Evolutionary conservation across 2,113 vertebrate species (phyloP), one percentile per base, ranked within the genome.

Genomic region (Leucopsar rothschildi): DNA sequence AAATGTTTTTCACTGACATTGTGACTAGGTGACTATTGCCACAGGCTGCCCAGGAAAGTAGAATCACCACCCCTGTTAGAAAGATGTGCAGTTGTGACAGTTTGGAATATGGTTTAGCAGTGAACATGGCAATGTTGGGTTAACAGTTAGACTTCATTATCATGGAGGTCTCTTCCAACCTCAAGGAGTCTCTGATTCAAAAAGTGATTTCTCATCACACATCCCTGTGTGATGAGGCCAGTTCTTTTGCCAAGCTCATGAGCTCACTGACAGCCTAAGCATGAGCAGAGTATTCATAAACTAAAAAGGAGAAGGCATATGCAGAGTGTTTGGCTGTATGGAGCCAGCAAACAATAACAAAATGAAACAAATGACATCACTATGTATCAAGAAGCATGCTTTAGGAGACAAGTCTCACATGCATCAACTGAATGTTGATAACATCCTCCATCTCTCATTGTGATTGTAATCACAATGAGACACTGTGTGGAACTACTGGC

Each of bases 131-230:
- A 78, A 27, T n/a, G 19, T 7, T 79, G 47, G 20, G n/a, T 63
- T 55, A 55, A n/a, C 12, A 55, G 29, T 9, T 29, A 15, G 40
- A 71, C 11, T 80, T 64, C 21, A 40, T 49, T 27, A 40, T 63
- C 29, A 22, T 17, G 25, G 31, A 56, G 17, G 5, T 45, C 33
- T 39, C 61, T 53, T 53, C 39, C 72, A 60, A 20, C 9, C 29
- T 35, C 50, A 64, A 2, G 0, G 1, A 55, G 3, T 27, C 29
- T 49, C 2, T 49, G 17, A 56, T 19, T 49, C 12, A 68, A 35
- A 82, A 73, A 47, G 31, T 2, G 0, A 42, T 69, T 57, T 65
- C 55, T 72, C 40, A 69, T 49, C 71, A 60, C n/a, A 64, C 24
- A 69, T 19, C 24, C 6, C 49, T 77, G 63, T 42, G 64, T 15